Base-by-base conservation (phyloP, 2,797 vertebrate genomes). In the Lacerta viridis region DNA sequence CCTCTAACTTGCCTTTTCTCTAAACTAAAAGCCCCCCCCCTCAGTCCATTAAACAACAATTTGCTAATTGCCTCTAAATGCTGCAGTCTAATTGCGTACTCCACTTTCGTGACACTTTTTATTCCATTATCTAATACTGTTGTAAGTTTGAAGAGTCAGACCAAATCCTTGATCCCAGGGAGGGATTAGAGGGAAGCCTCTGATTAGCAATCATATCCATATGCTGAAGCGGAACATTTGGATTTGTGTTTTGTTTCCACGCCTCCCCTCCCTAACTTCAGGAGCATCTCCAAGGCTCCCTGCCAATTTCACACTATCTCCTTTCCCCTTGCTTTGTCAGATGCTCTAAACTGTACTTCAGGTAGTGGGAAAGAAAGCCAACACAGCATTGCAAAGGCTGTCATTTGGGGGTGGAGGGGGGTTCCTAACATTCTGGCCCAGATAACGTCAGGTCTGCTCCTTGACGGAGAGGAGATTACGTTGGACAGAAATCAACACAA, bases 191-290 rank as follows among this genome's bases (percentile, higher is more conserved):
- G 83, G 86, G 86, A 92, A 93, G 87, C 0, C 61, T 92, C 86
- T 94, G 91, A 91, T 95, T 94, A 91, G 88, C 88, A 95, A 94
- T 95, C 92, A 90, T 80, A 93, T 94, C 91, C 94, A 95, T 91
- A 94, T 95, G 94, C 92, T 92, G 90, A 95, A 93, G 91, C 90
- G 92, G 90, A 95, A 95, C 94, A 94, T 95, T 93, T 94, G 92
- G 93, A 88, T 87, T 91, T 87, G 87, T 92, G 92, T 91, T 94
- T 91, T 93, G 91, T 91, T 92, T 95, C 84, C 0, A 0, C 33
- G 79, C 80, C 72, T 84, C 43, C 87, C 90, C 77, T 23, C 79
- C 80, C 80, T 75, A 61, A 11, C 80, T 92, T 91, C 93, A 90
- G 93, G 95, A 83, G 92, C 89, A 93, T 94, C 92, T 93, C 91